phyloP scores from a whole-genome alignment of 2,797 vertebrate genomes.

The Myoxocephalus aenaeus region DNA sequence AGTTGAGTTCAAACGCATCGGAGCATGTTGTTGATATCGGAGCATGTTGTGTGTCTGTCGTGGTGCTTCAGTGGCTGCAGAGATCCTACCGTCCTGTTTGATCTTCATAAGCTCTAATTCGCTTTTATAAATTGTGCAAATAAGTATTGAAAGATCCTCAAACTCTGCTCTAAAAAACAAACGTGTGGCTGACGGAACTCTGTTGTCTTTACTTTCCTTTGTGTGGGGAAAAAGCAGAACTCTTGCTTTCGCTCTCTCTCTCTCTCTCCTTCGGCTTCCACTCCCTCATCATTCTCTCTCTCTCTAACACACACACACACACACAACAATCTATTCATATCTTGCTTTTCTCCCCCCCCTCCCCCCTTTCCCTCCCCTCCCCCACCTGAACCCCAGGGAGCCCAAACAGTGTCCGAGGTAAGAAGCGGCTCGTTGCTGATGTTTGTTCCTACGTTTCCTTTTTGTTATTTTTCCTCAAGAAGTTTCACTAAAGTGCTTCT shows the following conservation, averaged over 20 bases:
- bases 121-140: neutral
- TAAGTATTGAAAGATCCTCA: neutral
- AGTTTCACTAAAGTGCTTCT: neutral
- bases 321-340: conserved; percentile 50
- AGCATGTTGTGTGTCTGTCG: neutral
- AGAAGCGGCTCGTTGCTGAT: conserved; percentile 68
- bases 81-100: conserved; percentile 21
- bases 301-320: conserved; percentile 16
- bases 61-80: conserved; percentile 9
- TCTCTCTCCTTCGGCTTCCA: neutral
- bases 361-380: neutral
- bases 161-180: neutral
- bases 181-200: conserved; percentile 22
- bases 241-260: neutral
- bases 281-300: neutral
- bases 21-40: too few species aligned
- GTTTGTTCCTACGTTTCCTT: conserved; percentile 25
- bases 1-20: too few species aligned
- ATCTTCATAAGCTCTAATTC: neutral
- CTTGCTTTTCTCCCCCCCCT: conserved; percentile 57
- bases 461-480: neutral
- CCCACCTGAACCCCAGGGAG: conserved; percentile 70
- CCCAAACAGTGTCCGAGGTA: conserved; percentile 84
- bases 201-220: neutral
- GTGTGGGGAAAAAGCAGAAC: neutral